Conservation (phyloP, 1,140 invertebrate genomes). For the Drosophila burlai region DNA sequence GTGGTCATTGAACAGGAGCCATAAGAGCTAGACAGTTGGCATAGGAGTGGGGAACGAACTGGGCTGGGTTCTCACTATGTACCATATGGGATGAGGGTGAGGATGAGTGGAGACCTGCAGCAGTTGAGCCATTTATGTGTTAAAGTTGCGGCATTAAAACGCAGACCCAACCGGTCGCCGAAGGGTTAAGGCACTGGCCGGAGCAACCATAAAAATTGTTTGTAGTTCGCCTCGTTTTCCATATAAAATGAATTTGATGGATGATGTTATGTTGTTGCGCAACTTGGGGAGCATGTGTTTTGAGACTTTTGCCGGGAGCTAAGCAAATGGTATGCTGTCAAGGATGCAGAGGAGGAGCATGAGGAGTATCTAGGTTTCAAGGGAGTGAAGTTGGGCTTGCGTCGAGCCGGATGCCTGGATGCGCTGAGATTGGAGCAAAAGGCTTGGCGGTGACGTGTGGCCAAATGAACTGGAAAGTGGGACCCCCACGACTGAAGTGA, state of each 20-base stretch:
- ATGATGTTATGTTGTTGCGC: slow-evolving; percentile 77
- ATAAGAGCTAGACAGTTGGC: slow-evolving; percentile 39
- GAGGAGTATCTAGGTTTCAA: neutral
- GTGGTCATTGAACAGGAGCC: slow-evolving; percentile 37
- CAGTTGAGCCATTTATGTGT: slow-evolving; percentile 49
- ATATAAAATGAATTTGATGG: slow-evolving; percentile 82
- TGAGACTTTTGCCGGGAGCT: slow-evolving; percentile 65
- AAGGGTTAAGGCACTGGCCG: slow-evolving; percentile 60
- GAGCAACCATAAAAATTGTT: slow-evolving; percentile 63
- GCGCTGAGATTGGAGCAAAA: slow-evolving; percentile 60
- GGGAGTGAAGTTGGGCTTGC: slow-evolving; percentile 8
- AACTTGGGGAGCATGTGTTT: slow-evolving; percentile 80
- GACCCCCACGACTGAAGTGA: slow-evolving; percentile 1
- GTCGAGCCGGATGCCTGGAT: slow-evolving; percentile 52
- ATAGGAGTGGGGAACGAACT: slow-evolving; percentile 7
- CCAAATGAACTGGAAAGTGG: slow-evolving; percentile 66
- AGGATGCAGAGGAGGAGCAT: slow-evolving; percentile 1
- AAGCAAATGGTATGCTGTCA: slow-evolving; percentile 49
- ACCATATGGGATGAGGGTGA: neutral
- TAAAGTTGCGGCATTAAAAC: slow-evolving; percentile 74
- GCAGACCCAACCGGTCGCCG: slow-evolving; percentile 28
- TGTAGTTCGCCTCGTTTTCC: slow-evolving; percentile 67
- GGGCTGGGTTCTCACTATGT: neutral
- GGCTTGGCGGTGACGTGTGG: slow-evolving; percentile 49
- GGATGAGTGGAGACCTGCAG: slow-evolving; percentile 23